Conservation (phyloP, 2,888 invertebrate species). For the Cheilosia vulpina region DNA sequence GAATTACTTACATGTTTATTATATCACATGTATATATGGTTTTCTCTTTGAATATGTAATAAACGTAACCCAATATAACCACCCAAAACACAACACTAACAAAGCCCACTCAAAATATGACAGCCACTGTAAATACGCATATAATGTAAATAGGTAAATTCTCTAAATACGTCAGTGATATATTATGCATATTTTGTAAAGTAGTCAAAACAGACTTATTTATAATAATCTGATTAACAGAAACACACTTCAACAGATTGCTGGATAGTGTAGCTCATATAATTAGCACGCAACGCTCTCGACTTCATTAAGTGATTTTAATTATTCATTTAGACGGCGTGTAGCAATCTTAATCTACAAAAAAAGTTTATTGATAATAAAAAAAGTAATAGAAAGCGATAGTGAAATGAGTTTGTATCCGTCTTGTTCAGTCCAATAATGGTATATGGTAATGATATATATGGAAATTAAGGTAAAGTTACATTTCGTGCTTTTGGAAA, state of each 20-base stretch:
- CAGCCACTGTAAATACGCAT: too few relatives aligned
- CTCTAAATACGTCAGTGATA: too few relatives aligned
- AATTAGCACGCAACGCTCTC: slow-evolving; percentile 20
- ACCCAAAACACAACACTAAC: too few relatives aligned
- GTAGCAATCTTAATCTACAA: neutral
- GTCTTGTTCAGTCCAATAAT: slow-evolving; percentile 3
- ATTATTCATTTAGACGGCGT: slow-evolving; percentile 21
- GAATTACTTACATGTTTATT: too few relatives aligned
- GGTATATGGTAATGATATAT: slow-evolving; percentile 23
- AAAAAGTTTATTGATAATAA: slow-evolving; percentile 15
- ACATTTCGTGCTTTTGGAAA: neutral
- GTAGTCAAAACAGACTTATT: neutral
- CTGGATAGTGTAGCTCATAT: neutral
- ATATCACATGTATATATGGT: too few relatives aligned
- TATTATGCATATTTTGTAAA: too few relatives aligned
- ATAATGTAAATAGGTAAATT: too few relatives aligned
- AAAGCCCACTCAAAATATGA: too few relatives aligned
- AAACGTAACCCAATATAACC: too few relatives aligned
- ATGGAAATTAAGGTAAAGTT: slow-evolving; percentile 23
- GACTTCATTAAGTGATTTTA: slow-evolving; percentile 23
- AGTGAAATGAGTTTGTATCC: slow-evolving; percentile 28
- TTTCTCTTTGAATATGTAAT: too few relatives aligned
- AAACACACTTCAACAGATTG: neutral
- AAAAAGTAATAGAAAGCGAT: slow-evolving; percentile 27
- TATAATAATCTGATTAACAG: slow-evolving; percentile 16